Base-by-base conservation (phyloP, 2,113 vertebrate genomes). In the Marcusenius ussheri region DNA sequence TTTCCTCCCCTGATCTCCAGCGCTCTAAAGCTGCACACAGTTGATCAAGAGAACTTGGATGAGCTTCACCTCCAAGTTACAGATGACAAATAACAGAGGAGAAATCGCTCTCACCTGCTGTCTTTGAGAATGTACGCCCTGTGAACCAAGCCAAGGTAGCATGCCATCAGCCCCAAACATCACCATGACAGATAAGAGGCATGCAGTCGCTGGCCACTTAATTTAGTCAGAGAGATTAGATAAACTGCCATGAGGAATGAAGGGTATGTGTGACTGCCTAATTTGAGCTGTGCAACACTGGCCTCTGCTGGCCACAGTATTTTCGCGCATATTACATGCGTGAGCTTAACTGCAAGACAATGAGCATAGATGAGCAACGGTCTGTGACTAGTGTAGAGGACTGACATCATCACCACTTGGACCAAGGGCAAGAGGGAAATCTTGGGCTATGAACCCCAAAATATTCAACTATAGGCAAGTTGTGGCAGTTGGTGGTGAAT, bases 41-140 rank as follows among this genome's bases (percentile, higher is more conserved):
- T 42, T 42, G 49, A 19, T 83, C 45, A 27, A 51, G 42, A 56
- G 31, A 45, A 35, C 10, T 83, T 83, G 88, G 74, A 45, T 42
- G 15, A 45, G 35, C 77, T 85, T 77, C 86, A 83, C 89, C 88
- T 89, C 27, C 83, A 84, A n/a, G 45, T 27, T 50, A 27, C 42
- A 84, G 47, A 89, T 92, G 88, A 88, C 91, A 89, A 39, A 50
- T n/a, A 77, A 31, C 66, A 83, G 39, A 27, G 5, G 77, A 27
- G 27, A 87, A 51, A 74, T 35, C 47, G 1, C 9, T 50, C 21
- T 46, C 56, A 46, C 56, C 42, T 31, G 35, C 10, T n/a, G n/a
- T 51, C 66, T 89, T n/a, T 49, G 1, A 39, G 45, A 53, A 39
- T 51, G 47, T 6, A 35, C 5, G 31, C 0, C 21, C 31, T 53